Evolutionary conservation across 2,888 invertebrate species (phyloP).

Genomic region (Trachelus stipa): DNA sequence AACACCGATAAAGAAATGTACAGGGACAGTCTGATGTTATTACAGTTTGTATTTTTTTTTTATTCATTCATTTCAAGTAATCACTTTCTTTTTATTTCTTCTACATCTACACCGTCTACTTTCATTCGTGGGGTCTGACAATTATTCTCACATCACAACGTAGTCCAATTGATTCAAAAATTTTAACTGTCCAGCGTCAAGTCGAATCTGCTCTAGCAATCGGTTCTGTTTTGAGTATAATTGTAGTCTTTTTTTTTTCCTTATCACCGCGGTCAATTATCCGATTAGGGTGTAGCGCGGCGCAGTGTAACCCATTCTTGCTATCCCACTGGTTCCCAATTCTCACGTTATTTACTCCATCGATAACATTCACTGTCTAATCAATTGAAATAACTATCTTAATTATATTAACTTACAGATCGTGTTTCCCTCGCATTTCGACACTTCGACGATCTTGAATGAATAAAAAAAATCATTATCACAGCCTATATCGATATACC

Average conservation of each 20-base stretch:
- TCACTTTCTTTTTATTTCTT: background rate
- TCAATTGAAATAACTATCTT: background rate
- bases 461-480: background rate
- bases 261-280: background rate
- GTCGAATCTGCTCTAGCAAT: background rate
- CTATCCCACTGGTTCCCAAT: conserved; percentile 7
- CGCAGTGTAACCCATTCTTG: conserved; percentile 16
- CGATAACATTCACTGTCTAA: background rate
- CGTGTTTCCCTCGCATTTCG: background rate
- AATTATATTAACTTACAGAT: background rate
- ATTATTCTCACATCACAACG: background rate
- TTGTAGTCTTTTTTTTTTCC: conserved; percentile 13
- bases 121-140: background rate
- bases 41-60: conserved; percentile 15
- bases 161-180: background rate
- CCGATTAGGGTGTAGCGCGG: conserved; percentile 4
- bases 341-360: background rate
- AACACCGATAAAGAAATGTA: background rate
- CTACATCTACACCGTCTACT: background rate
- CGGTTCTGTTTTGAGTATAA: conserved; percentile 22
- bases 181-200: background rate
- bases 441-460: rapidly evolving
- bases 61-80: background rate
- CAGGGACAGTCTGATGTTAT: background rate
- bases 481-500: background rate